A percentile compares a stretch with the other conserved stretches of the same genome.
Evolutionary conservation across 2,113 vertebrate genomes (phyloP).

Genomic region (Peromyscus californicus): DNA sequence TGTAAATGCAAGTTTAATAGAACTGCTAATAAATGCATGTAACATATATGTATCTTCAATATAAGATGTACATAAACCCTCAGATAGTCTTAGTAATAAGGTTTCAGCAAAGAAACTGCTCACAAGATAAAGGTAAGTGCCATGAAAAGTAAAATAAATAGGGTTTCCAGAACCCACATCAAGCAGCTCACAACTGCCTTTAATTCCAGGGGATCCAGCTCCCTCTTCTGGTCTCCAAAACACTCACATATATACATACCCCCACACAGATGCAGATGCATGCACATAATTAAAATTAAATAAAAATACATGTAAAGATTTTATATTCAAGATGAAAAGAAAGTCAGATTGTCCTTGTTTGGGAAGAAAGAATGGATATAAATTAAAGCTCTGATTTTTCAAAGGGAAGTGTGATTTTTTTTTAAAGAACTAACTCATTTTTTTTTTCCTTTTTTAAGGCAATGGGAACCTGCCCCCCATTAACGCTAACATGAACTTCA

Average conservation of each 20-base stretch:
- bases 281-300: neutral
- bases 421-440: conserved; percentile 68
- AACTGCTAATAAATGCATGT: neutral
- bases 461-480: conserved; percentile 82
- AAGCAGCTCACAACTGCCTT: neutral
- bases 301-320: neutral
- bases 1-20: neutral
- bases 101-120: neutral
- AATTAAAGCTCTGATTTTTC: neutral
- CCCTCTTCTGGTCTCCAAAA: too few species aligned
- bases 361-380: neutral
- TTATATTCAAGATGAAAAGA: neutral
- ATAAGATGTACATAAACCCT: neutral
- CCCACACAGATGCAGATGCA: neutral
- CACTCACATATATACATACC: neutral
- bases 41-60: neutral
- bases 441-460: conserved; percentile 85
- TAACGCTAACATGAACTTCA: conserved; percentile 84
- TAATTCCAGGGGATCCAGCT: too few species aligned
- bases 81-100: neutral
- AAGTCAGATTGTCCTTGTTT: neutral
- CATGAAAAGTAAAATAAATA: neutral
- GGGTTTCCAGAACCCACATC: neutral
- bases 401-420: neutral
- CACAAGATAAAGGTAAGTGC: neutral